These are phyloP conservation scores for Spizaetus ornatus DNA, from an alignment of 2,113 vertebrate species.

Conservation along the genomic window DNA sequence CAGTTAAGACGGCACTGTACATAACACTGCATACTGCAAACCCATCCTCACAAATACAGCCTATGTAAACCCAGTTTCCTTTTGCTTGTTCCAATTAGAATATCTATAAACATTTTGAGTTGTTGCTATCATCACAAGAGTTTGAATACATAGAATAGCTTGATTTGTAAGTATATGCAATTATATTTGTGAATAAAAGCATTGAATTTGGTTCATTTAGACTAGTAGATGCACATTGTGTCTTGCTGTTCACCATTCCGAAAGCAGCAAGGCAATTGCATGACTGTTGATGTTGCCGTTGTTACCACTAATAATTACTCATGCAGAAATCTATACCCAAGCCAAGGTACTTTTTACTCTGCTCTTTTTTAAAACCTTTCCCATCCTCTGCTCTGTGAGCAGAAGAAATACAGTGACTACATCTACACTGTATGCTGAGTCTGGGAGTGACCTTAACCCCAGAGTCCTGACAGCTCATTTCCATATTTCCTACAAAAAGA, in stretches of 20 bases:
- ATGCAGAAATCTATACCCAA: not conserved
- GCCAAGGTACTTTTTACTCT: not conserved
- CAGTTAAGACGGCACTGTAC: not conserved
- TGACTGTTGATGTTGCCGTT: not conserved
- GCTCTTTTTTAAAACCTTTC: not conserved
- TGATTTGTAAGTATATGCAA: not conserved
- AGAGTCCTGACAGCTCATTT: not conserved
- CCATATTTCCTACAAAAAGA: not conserved
- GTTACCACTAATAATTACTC: not conserved
- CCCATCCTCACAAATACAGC: not conserved
- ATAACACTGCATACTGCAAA: not conserved
- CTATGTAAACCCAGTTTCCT: not conserved
- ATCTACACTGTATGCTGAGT: not conserved
- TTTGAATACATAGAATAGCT: not conserved
- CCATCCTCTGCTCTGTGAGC: not conserved
- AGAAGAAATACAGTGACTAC: not conserved
- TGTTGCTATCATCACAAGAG: not conserved
- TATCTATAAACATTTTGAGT: constrained; percentile 5
- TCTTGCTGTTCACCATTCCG: not conserved
- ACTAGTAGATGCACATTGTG: not conserved
- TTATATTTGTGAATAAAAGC: constrained; percentile 31
- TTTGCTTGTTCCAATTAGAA: not conserved
- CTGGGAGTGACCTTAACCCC: not conserved
- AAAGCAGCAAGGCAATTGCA: not conserved
- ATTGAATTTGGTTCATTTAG: not conserved